A percentile compares a stretch with the other conserved stretches of the same genome.
Evolutionary conservation across 2,113 vertebrate genomes (phyloP).

Genomic region (Gobiocypris rarus): DNA sequence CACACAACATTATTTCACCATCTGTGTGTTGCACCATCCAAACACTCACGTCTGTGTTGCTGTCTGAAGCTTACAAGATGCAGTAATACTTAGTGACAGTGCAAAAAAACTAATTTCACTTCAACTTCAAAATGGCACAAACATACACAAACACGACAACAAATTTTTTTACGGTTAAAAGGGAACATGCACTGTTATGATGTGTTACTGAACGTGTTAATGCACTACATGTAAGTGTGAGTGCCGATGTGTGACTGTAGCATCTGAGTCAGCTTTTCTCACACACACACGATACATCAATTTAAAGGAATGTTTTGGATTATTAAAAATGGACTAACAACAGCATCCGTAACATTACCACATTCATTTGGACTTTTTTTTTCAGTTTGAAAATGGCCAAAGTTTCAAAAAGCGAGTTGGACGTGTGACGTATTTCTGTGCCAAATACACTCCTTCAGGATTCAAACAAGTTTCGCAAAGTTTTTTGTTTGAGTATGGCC

Average conservation of each 20-base stretch:
- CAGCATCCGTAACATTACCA: neutral
- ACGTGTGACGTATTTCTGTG: no score
- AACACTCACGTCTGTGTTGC: conserved; percentile 7
- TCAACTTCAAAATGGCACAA: conserved; percentile 17
- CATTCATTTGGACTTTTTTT: neutral
- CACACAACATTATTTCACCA: conserved; percentile 44
- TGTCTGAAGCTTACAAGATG: conserved; percentile 23
- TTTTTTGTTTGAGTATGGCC: no score
- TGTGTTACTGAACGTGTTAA: conserved; percentile 6
- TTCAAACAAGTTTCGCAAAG: no score
- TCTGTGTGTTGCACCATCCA: conserved; percentile 22
- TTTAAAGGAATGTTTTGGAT: neutral
- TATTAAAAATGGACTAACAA: neutral
- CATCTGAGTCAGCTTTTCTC: conserved; percentile 23
- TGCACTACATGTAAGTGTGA: conserved; percentile 23
- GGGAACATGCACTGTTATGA: conserved; percentile 12
- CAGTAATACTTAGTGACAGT: conserved; percentile 24
- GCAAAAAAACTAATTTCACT: conserved; percentile 25
- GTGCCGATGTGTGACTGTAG: conserved; percentile 9
- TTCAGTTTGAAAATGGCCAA: no score
- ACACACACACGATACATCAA: neutral
- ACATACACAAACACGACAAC: conserved; percentile 26
- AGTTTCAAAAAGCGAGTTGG: no score
- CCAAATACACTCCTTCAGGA: no score
- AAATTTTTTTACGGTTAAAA: neutral